These are phyloP conservation scores for Stomorhina lunata DNA, from an alignment of 2,888 invertebrate genomes.

Conservation along the genomic window DNA sequence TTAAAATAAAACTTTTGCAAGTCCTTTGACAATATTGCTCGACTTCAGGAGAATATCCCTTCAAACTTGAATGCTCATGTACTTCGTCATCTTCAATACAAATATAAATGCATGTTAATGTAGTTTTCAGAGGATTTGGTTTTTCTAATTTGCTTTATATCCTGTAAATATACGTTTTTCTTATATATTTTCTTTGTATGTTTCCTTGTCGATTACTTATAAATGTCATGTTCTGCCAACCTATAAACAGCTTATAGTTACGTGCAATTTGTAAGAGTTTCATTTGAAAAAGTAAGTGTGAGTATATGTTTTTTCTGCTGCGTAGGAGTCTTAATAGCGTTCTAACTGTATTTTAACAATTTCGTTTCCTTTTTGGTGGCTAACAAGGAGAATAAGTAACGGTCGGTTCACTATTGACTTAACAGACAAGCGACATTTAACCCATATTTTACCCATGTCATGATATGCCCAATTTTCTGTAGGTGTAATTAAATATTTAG, in stretches of 20 bases:
- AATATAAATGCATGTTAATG: no score
- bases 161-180: no score
- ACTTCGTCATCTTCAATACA: no score
- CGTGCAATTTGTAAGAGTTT: background rate
- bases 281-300: no score
- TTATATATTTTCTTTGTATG: background rate
- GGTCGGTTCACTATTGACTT: background rate
- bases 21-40: no score
- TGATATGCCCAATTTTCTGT: background rate
- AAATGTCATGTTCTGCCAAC: background rate
- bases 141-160: background rate
- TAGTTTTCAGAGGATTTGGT: background rate
- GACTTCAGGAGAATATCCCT: no score
- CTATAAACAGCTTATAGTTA: constrained; percentile 6
- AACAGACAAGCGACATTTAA: background rate
- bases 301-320: background rate
- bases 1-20: no score
- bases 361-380: background rate
- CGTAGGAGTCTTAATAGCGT: background rate
- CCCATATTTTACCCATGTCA: background rate
- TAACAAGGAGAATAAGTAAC: background rate
- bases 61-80: no score
- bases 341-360: background rate
- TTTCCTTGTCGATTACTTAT: background rate
- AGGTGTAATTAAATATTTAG: background rate